Evolutionary conservation across 1,140 invertebrate genomes (phyloP).

Genomic region (Brachionus asplanchnoidis): DNA sequence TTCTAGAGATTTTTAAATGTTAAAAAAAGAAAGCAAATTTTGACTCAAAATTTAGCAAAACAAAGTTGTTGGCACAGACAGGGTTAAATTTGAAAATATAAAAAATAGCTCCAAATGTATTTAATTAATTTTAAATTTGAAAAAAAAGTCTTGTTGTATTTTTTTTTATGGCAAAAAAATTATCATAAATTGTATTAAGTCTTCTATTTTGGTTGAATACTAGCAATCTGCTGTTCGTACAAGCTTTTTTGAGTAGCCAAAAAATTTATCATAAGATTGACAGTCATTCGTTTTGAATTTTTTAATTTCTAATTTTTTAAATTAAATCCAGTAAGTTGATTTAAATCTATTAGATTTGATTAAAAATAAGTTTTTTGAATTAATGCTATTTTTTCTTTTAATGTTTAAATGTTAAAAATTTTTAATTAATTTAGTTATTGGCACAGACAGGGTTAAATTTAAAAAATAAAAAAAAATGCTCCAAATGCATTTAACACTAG

Average conservation of each 20-base stretch:
- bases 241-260: neutral
- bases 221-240: slow-evolving; percentile 32
- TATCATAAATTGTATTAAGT: neutral
- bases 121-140: too few species aligned
- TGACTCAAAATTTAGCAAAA: neutral
- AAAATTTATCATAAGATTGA: slow-evolving; percentile 39
- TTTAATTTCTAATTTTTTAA: slow-evolving; percentile 37
- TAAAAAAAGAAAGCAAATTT: neutral
- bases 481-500: too few species aligned
- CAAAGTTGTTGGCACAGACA: neutral
- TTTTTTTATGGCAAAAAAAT: neutral
- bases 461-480: too few species aligned
- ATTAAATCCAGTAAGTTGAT: slow-evolving; percentile 40
- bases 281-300: slow-evolving; percentile 17
- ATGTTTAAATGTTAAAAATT: too few species aligned
- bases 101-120: too few species aligned
- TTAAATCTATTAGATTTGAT: neutral
- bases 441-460: too few species aligned
- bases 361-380: too few species aligned
- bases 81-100: neutral
- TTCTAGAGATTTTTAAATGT: neutral
- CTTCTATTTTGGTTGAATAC: slow-evolving; percentile 21
- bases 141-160: neutral
- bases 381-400: too few species aligned
- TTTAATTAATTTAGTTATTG: too few species aligned